Conservation (phyloP, 2,888 invertebrate species). For the Melipona beecheii region DNA sequence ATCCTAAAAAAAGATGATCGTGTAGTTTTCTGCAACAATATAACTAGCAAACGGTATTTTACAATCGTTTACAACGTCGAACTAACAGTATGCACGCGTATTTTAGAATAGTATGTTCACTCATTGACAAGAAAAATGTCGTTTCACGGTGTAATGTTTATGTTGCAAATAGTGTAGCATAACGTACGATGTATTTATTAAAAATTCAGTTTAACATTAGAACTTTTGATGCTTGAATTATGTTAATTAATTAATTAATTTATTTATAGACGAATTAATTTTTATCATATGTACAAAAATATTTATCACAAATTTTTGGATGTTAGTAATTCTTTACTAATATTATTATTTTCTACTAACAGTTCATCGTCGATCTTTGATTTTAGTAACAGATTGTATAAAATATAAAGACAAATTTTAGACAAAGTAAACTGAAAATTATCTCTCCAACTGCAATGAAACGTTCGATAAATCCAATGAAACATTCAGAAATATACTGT, state of each 20-base stretch:
- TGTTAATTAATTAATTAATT: too few relatives aligned
- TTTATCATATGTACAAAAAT: too few relatives aligned
- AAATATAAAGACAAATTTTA: too few relatives aligned
- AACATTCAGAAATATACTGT: background rate
- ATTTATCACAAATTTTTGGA: background rate
- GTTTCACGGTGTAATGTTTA: background rate
- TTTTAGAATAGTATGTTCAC: background rate
- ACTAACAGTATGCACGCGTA: background rate
- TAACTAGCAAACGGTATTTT: slow-evolving; percentile 25
- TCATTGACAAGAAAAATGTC: background rate
- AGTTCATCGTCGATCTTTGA: too few relatives aligned
- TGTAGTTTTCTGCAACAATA: slow-evolving; percentile 38
- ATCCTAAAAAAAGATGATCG: slow-evolving; percentile 23
- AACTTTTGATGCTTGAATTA: background rate
- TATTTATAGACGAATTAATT: too few relatives aligned
- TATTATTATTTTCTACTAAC: background rate
- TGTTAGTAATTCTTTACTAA: background rate
- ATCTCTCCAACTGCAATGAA: too few relatives aligned
- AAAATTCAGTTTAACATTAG: background rate
- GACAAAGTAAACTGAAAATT: too few relatives aligned
- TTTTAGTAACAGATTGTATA: too few relatives aligned
- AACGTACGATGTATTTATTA: background rate
- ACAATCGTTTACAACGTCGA: slow-evolving; percentile 2
- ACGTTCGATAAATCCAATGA: background rate
- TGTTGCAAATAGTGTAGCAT: background rate